Base-by-base conservation (phyloP, 1,140 invertebrate genomes). In the Globodera rostochiensis region DNA sequence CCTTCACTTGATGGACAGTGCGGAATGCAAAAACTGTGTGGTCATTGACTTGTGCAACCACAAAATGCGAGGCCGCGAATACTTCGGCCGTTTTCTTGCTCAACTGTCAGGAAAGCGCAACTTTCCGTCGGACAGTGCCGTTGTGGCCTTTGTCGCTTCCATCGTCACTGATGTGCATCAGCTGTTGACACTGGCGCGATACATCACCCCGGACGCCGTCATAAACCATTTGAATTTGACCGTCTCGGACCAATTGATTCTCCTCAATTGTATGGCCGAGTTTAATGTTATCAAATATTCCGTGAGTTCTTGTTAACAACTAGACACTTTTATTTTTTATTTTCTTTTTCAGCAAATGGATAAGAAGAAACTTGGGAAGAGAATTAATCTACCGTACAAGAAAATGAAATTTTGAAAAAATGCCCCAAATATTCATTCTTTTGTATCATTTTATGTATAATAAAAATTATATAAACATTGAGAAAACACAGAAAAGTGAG, bases 1-100 rank as follows among this genome's bases (percentile, higher is more conserved):
- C 45, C 66, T 60, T 6, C 46, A 64, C 60, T 79, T 5, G 53
- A 50, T 50, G 21, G 36, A 76, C 4, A 19, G 50, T 25, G n/a
- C 13, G 6, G 84, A 45, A 36, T 36, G 64, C 36, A 60, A 80
- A 74, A 7, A 76, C 21, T 82, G 67, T 47, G 21, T 79, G 4
- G 45, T 74, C 47, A 66, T 85, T 64, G 84, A 85, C 57, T 69
- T 85, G 47, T 85, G 86, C 74, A 73, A 83, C 69, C 84, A 84
- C 19, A 67, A 73, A 50, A 66, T 84, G 47, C 69, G 47, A 15
- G 70, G 69, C 49, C 82, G 71, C 4, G 70, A 86, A 75, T 85
- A 85, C 73, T 13, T 8, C 11, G 84, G 84, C 49, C 49, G 47
- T 85, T 50, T 85, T 6, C 75, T 85, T 13, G 25, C n/a, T 15